A percentile compares a stretch with the other conserved stretches of the same genome.
Evolutionary conservation across 2,797 vertebrate genomes (phyloP).

Genomic region (Falco cherrug): DNA sequence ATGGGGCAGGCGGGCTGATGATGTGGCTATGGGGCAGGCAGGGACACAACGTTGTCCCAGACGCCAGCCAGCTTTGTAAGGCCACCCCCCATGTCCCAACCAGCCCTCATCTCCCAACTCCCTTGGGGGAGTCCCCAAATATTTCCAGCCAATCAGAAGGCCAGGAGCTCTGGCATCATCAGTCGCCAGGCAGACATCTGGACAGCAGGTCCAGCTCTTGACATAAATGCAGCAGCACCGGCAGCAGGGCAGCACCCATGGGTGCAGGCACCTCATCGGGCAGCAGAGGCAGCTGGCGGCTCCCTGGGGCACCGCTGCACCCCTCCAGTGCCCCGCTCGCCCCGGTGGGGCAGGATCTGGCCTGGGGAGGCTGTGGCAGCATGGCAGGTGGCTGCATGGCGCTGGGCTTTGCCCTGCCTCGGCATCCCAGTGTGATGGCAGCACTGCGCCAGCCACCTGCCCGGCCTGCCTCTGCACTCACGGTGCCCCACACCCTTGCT

Average conservation of each 20-base stretch:
- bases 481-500: accelerated
- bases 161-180: neutral
- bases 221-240: neutral
- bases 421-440: accelerated
- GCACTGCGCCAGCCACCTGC: accelerated
- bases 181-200: slow-evolving; percentile 60
- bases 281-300: neutral
- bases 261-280: neutral
- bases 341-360: neutral
- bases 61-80: neutral
- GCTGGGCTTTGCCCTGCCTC: neutral
- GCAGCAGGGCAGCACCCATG: neutral
- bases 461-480: neutral
- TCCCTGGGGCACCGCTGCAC: neutral
- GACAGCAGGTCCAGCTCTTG: neutral
- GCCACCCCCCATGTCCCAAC: accelerated
- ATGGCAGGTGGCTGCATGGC: accelerated
- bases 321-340: neutral
- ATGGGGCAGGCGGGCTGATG: neutral
- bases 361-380: neutral
- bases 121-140: neutral
- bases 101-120: accelerated
- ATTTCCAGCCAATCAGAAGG: neutral
- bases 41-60: neutral
- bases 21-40: neutral